Percentiles rank a stretch among this genome's conserved stretches.
phyloP scores from a whole-genome alignment of 1,140 invertebrate genomes.

The Bombus pascuorum region DNA sequence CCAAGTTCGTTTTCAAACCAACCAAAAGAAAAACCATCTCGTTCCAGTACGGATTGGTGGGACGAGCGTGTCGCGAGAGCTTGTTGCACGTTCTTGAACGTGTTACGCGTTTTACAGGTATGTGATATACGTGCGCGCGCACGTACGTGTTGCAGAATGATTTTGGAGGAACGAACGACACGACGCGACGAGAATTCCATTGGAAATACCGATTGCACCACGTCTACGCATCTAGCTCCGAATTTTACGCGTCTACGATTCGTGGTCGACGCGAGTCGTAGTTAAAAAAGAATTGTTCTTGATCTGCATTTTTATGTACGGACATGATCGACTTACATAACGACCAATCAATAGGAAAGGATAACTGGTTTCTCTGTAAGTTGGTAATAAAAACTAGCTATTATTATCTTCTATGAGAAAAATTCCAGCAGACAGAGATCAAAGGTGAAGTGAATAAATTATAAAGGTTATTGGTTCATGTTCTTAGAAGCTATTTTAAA shows the following conservation, averaged over 20 bases:
- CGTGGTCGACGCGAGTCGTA: background rate
- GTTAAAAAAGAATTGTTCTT: background rate
- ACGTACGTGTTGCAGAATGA: background rate
- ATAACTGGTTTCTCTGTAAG: no score
- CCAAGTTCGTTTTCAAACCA: background rate
- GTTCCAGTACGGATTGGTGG: background rate
- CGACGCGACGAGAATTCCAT: constrained; percentile 16
- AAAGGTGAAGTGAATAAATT: background rate
- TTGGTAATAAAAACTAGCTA: no score
- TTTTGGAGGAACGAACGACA: constrained; percentile 9
- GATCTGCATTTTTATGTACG: background rate
- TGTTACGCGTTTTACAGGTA: background rate
- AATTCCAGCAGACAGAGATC: background rate
- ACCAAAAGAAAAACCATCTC: constrained; percentile 10
- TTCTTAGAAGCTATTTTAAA: background rate
- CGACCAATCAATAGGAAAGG: no score
- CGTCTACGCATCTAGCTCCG: constrained; percentile 21
- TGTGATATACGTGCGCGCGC: background rate
- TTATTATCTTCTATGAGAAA: background rate
- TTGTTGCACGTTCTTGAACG: background rate
- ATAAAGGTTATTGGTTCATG: background rate
- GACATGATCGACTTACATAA: no score
- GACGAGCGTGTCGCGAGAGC: background rate
- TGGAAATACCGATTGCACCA: constrained; percentile 26
- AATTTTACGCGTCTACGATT: constrained; percentile 47